Evolutionary conservation across 2,888 invertebrate species (phyloP).

Genomic region (Tipula helvola): DNA sequence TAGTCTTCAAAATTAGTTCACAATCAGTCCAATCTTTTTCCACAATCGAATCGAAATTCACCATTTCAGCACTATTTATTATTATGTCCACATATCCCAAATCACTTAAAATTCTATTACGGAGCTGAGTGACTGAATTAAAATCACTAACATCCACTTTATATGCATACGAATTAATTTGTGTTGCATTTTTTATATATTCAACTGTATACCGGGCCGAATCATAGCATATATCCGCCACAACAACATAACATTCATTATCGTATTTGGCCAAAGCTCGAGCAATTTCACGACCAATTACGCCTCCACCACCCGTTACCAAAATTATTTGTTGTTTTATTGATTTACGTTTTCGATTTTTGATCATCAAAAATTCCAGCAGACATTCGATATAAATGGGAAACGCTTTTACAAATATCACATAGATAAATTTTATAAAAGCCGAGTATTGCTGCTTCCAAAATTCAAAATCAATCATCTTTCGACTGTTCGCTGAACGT

Average conservation of each 20-base stretch:
- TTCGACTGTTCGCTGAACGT: not conserved
- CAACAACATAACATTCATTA: constrained; percentile 15
- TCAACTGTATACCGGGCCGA: constrained; percentile 13
- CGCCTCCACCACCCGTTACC: constrained; percentile 21
- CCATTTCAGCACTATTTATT: constrained; percentile 37
- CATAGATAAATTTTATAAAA: not conserved
- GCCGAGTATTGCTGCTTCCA: not conserved
- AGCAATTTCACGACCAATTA: constrained; percentile 23
- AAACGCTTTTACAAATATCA: not conserved
- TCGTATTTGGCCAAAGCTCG: constrained; percentile 21
- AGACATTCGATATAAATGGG: not conserved
- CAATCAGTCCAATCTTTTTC: constrained; percentile 33
- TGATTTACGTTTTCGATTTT: not conserved
- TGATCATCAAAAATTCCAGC: not conserved
- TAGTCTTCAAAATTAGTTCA: constrained; percentile 35
- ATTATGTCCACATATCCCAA: constrained; percentile 36
- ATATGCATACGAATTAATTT: not conserved
- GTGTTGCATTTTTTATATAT: constrained; percentile 15
- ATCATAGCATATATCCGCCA: constrained; percentile 15
- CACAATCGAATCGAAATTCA: constrained; percentile 32
- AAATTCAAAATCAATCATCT: not conserved
- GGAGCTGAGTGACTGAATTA: constrained; percentile 12
- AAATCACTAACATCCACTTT: constrained; percentile 14
- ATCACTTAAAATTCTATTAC: constrained; percentile 12
- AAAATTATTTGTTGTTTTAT: not conserved